phyloP scores from a whole-genome alignment of 2,888 invertebrate genomes.

The Teleogryllus oceanicus region DNA sequence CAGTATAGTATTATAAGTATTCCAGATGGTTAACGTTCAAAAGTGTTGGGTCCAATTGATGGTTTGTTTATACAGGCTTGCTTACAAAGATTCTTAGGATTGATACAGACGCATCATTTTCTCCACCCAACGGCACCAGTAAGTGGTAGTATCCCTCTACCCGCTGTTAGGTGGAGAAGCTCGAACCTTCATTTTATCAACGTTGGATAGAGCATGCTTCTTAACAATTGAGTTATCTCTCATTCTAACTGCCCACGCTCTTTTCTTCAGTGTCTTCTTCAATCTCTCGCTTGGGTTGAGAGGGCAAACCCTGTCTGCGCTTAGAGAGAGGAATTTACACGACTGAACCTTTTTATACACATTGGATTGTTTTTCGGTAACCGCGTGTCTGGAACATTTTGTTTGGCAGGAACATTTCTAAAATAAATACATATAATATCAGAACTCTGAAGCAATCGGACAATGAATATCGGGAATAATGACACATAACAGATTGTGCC shows the following conservation, averaged over 20 bases:
- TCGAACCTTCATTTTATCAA: not conserved
- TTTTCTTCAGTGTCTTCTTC: not conserved
- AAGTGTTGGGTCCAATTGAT: not conserved
- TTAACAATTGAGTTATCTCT: constrained; percentile 1
- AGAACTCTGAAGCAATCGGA: too few relatives aligned
- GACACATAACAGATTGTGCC: too few relatives aligned
- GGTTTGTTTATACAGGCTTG: not conserved
- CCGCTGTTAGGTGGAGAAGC: not conserved
- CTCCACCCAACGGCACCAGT: not conserved
- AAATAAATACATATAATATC: too few relatives aligned
- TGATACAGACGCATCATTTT: constrained; percentile 4
- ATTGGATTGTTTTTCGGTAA: too few relatives aligned
- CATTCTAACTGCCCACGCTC: not conserved
- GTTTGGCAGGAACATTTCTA: too few relatives aligned
- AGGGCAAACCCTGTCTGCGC: too few relatives aligned
- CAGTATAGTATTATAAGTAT: not conserved
- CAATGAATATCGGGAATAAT: too few relatives aligned
- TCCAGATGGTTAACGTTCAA: not conserved
- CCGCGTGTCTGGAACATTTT: too few relatives aligned
- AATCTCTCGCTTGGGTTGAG: too few relatives aligned
- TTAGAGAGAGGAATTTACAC: too few relatives aligned
- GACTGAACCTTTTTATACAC: too few relatives aligned
- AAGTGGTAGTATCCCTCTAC: not conserved
- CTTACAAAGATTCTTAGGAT: not conserved
- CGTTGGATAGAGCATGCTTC: not conserved